phyloP scores from a whole-genome alignment of 1,140 invertebrate species.

The Hycleus cichorii region DNA sequence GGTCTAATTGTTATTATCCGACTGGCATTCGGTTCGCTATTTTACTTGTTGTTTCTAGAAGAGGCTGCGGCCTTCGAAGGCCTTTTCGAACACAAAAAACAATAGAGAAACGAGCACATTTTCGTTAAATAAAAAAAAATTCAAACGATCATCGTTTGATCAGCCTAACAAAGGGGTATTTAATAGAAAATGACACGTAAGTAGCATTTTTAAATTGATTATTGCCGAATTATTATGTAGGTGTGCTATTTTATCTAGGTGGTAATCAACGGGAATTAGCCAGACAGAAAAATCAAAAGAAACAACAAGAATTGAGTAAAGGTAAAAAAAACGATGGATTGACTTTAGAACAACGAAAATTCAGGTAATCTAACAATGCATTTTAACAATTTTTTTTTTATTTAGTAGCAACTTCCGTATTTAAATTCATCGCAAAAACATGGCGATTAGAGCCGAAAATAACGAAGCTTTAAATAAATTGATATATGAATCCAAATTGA shows the following conservation, averaged over 20 bases:
- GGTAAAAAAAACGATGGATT: constrained; percentile 62
- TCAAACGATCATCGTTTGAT: background rate
- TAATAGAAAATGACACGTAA: constrained; percentile 35
- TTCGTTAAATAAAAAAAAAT: background rate
- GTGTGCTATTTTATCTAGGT: constrained; percentile 43
- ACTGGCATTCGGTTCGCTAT: background rate
- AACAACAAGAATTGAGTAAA: constrained; percentile 60
- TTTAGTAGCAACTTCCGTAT: background rate
- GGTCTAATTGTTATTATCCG: too few species aligned
- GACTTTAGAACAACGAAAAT: constrained; percentile 69
- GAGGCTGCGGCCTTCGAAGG: constrained; percentile 35
- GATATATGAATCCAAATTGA: too few species aligned
- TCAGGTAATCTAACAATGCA: constrained; percentile 49
- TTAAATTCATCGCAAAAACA: constrained; percentile 10
- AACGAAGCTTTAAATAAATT: too few species aligned
- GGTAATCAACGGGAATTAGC: constrained; percentile 85
- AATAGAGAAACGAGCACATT: background rate
- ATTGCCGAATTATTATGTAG: background rate
- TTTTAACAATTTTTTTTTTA: background rate
- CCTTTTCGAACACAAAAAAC: constrained; percentile 5
- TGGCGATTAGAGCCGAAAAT: background rate
- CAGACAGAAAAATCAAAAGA: constrained; percentile 73
- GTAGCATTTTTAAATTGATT: constrained; percentile 15
- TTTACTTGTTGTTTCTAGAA: constrained; percentile 18
- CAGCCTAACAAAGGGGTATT: constrained; percentile 3